These are phyloP conservation scores for Mandrillus leucophaeus DNA, from an alignment of 2,113 vertebrate species.

Conservation along the genomic window DNA sequence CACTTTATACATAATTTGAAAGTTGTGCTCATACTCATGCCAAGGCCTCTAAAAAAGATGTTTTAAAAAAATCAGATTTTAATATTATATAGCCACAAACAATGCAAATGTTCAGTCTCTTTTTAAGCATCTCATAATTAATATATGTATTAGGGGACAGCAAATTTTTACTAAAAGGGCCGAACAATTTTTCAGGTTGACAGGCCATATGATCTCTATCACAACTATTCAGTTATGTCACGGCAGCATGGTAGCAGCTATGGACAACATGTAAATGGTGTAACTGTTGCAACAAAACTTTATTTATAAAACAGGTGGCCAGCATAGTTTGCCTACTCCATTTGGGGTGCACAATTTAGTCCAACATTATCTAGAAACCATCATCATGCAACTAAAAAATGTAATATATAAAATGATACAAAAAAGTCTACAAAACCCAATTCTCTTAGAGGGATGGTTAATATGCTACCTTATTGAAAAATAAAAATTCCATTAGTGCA, in stretches of 20 bases:
- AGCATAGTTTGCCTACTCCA: neutral
- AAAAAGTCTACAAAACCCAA: neutral
- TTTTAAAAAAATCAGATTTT: neutral
- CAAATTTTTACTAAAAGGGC: neutral
- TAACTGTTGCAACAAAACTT: neutral
- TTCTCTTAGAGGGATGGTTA: neutral
- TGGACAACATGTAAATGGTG: rapidly evolving
- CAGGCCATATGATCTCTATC: rapidly evolving
- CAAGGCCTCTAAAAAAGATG: conserved; percentile 91
- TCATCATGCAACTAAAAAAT: neutral
- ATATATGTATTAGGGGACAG: rapidly evolving
- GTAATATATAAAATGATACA: neutral
- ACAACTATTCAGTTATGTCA: neutral
- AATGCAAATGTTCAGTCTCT: neutral
- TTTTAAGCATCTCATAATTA: neutral
- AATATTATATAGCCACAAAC: neutral
- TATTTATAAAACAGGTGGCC: neutral
- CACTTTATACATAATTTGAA: conserved; percentile 99
- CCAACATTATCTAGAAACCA: neutral
- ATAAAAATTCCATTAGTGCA: neutral
- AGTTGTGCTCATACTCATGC: conserved; percentile 99
- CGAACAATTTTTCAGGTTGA: neutral
- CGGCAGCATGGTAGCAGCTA: neutral
- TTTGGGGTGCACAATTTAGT: too few relatives aligned
- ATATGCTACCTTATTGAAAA: neutral